Conservation (phyloP, 1,140 invertebrate genomes). For the Lasioglossum baleicum region DNA sequence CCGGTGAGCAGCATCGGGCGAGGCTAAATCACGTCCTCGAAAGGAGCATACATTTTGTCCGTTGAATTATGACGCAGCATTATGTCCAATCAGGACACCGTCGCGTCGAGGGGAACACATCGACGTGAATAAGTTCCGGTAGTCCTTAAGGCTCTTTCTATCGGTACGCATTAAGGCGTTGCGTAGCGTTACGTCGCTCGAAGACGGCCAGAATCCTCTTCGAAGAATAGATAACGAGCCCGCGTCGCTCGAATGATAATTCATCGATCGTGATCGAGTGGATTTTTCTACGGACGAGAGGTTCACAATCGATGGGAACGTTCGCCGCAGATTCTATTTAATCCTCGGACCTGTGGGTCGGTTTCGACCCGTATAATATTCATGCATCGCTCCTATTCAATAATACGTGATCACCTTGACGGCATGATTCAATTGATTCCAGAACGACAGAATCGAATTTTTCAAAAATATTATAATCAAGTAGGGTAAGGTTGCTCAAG, state of each 20-base stretch:
- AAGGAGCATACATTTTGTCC: conserved; percentile 36
- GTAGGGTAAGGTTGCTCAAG: too few relatives aligned
- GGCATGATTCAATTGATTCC: too few relatives aligned
- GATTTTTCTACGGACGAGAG: neutral
- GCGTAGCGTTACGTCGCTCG: neutral
- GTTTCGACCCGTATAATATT: too few relatives aligned
- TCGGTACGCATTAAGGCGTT: conserved; percentile 12
- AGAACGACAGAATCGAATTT: too few relatives aligned
- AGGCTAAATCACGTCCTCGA: conserved; percentile 43
- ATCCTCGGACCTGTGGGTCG: too few relatives aligned
- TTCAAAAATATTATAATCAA: too few relatives aligned
- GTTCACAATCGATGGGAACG: too few relatives aligned
- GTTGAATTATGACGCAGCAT: conserved; percentile 55
- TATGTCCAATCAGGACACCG: conserved; percentile 48
- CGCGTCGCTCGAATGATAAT: neutral
- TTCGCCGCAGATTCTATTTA: too few relatives aligned
- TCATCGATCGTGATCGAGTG: neutral
- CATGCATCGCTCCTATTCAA: too few relatives aligned
- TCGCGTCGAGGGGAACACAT: conserved; percentile 18
- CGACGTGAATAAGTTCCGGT: conserved; percentile 37
- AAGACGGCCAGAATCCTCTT: neutral
- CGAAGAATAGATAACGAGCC: neutral
- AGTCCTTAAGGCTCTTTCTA: conserved; percentile 22
- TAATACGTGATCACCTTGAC: too few relatives aligned
- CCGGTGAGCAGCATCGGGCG: conserved; percentile 8